Evolutionary conservation across 2,888 invertebrate genomes (phyloP).

Genomic region (Megastigmus dorsalis): DNA sequence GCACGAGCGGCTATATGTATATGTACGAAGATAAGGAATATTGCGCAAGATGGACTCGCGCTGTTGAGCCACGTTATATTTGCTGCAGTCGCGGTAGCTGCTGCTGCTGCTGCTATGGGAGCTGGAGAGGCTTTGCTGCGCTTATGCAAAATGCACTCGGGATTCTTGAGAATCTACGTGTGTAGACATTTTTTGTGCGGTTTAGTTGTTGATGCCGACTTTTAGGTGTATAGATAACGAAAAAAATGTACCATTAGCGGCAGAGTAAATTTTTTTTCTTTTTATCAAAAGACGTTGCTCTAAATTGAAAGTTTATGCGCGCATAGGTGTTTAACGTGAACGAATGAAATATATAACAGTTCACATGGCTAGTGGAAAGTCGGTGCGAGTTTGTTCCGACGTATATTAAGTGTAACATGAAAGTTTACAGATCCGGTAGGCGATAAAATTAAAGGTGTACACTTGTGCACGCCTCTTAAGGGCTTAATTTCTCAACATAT

Average conservation of each 20-base stretch:
- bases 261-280: neutral
- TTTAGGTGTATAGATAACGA: no score
- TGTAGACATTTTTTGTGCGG: no score
- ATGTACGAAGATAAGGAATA: conserved; percentile 65
- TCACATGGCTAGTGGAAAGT: no score
- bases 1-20: conserved; percentile 34
- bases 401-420: neutral
- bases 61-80: no score
- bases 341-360: neutral
- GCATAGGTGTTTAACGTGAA: neutral
- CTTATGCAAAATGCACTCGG: neutral
- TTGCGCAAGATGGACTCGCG: no score
- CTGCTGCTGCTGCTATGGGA: no score
- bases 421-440: neutral
- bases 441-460: conserved; percentile 15
- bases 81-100: no score
- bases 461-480: neutral
- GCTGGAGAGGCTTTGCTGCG: conserved; percentile 49
- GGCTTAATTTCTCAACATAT: conserved; percentile 7
- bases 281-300: neutral
- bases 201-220: no score
- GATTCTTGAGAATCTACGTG: neutral
- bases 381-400: neutral
- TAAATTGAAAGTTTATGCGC: neutral
- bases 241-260: no score